Evolutionary conservation across 1,140 invertebrate species (phyloP), one percentile per base, ranked within the genome.

Genomic region (Orius insidiosus): DNA sequence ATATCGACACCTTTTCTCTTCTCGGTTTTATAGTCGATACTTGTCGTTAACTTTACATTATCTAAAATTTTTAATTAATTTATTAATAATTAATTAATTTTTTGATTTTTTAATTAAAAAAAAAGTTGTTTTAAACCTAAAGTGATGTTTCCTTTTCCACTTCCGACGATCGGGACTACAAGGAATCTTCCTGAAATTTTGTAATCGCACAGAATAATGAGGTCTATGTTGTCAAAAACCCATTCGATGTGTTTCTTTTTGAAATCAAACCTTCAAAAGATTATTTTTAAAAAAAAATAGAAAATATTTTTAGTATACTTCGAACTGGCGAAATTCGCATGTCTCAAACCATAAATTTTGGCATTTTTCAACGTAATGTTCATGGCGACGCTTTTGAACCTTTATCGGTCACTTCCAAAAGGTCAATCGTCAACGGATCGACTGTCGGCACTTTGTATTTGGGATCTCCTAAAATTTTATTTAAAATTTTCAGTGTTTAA

Each of bases 61-160:
- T 24, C 24, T 24, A 7, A 24, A 24, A 24, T n/a, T n/a, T n/a
- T n/a, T n/a, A n/a, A n/a, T n/a, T n/a, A n/a, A n/a, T n/a, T n/a
- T n/a, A n/a, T n/a, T n/a, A n/a, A n/a, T n/a, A n/a, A n/a, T n/a
- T n/a, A 24, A 24, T 24, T 24, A 24, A 24, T 4, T 24, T 24
- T 24, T 24, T 24, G 24, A 4, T 24, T 24, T 24, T 24, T 24
- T 4, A 24, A 24, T 4, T 24, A 4, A 36, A 36, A 36, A 36
- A n/a, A n/a, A n/a, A n/a, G n/a, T n/a, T n/a, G 35, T 15, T 9
- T 15, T 10, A 3, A 36, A 76, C 74, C 50, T 58, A 78, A 66
- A 5, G 75, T 78, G 5, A 82, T 69, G 52, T 80, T 79, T 0
- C 70, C 71, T 32, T 68, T 60, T 7, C 80, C 80, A 46, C 69